These are phyloP conservation scores for Ceyx margarethae DNA, from an alignment of 2,113 vertebrate species.

Conservation along the genomic window DNA sequence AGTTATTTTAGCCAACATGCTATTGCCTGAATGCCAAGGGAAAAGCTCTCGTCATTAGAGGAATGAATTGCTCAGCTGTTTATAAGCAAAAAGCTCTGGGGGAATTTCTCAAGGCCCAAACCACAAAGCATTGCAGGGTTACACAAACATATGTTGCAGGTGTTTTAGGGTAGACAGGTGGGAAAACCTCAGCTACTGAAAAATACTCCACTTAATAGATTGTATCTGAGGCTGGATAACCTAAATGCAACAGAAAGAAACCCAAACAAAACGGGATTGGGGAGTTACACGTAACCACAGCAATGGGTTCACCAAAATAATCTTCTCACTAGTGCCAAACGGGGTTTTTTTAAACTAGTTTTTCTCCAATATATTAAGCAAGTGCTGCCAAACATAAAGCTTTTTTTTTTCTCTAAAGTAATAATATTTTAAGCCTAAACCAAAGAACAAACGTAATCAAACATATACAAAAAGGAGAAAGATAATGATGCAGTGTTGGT, in stretches of 20 bases:
- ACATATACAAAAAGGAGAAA: constrained; percentile 42
- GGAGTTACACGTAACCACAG: not conserved
- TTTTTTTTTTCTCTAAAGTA: not conserved
- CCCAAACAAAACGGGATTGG: constrained; percentile 25
- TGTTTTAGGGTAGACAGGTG: constrained; percentile 80
- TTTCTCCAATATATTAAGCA: constrained; percentile 44
- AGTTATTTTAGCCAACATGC: constrained; percentile 72
- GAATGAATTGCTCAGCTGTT: constrained; percentile 81
- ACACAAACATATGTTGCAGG: constrained; percentile 80
- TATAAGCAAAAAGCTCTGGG: constrained; percentile 78
- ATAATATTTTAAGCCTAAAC: constrained; percentile 69
- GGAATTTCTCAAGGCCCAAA: constrained; percentile 76
- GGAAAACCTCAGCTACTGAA: constrained; percentile 72
- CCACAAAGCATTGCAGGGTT: constrained; percentile 76
- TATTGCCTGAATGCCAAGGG: constrained; percentile 71
- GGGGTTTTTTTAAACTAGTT: not conserved
- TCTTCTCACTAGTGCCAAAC: constrained; percentile 58
- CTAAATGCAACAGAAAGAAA: constrained; percentile 69
- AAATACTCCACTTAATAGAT: constrained; percentile 57
- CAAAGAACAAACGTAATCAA: constrained; percentile 64
- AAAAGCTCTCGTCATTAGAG: constrained; percentile 76
- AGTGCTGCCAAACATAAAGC: constrained; percentile 27
- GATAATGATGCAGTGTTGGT: constrained; percentile 56
- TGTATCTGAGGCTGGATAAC: constrained; percentile 73
- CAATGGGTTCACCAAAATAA: constrained; percentile 67